Evolutionary conservation across 2,797 vertebrate genomes (phyloP).

Genomic region (Fistularia commersonii): DNA sequence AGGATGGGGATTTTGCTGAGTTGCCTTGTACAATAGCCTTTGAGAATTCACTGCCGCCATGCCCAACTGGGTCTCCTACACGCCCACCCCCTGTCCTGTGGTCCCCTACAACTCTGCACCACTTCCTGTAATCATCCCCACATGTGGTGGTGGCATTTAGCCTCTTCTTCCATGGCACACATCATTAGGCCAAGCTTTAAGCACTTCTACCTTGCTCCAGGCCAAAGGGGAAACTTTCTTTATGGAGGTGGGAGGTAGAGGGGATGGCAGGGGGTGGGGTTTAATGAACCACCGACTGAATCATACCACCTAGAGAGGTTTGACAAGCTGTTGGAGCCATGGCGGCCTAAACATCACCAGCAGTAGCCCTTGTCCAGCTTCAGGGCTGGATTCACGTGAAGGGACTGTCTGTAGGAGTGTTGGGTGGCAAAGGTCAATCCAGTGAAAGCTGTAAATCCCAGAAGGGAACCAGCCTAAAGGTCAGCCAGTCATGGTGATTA

Average conservation of each 20-base stretch:
- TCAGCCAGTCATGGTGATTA: slow-evolving; percentile 72
- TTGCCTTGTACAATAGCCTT: slow-evolving; percentile 64
- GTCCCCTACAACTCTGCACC: slow-evolving; percentile 65
- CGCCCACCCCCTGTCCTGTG: slow-evolving; percentile 37
- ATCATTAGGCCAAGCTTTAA: slow-evolving; percentile 76
- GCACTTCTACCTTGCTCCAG: slow-evolving; percentile 69
- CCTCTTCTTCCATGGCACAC: slow-evolving; percentile 68
- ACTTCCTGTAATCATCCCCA: slow-evolving; percentile 81
- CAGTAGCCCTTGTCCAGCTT: slow-evolving; percentile 40
- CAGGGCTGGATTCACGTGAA: slow-evolving; percentile 51
- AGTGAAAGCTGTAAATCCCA: slow-evolving; percentile 76
- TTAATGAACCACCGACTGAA: slow-evolving; percentile 68
- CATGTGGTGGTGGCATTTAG: slow-evolving; percentile 76
- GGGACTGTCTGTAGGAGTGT: slow-evolving; percentile 68
- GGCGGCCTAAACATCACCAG: slow-evolving; percentile 41
- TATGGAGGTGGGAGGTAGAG: slow-evolving; percentile 47
- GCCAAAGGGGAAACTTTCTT: slow-evolving; percentile 64
- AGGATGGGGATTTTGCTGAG: slow-evolving; percentile 63
- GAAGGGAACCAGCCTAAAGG: slow-evolving; percentile 68
- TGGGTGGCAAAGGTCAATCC: slow-evolving; percentile 65
- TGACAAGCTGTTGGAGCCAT: slow-evolving; percentile 63
- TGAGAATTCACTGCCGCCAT: slow-evolving; percentile 62
- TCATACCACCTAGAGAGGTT: slow-evolving; percentile 73
- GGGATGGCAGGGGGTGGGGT: slow-evolving; percentile 45
- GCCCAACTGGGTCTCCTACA: slow-evolving; percentile 46